Evolutionary conservation across 2,797 vertebrate genomes (phyloP).

Genomic region (Hipposideros larvatus): DNA sequence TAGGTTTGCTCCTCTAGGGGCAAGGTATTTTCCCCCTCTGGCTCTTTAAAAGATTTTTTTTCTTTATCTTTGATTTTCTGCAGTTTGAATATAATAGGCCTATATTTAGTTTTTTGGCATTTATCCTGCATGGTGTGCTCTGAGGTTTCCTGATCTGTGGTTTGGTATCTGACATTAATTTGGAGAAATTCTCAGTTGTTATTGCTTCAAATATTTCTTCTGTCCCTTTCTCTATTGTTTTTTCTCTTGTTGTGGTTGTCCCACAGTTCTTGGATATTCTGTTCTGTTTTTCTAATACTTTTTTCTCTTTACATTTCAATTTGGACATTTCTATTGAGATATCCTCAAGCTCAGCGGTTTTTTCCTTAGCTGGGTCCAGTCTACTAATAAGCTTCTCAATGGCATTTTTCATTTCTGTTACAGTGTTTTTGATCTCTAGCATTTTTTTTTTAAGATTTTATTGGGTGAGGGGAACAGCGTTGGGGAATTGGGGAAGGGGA

Average conservation of each 20-base stretch:
- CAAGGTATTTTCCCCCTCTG: background rate
- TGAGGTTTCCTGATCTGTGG: background rate
- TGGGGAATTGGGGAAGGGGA: no score
- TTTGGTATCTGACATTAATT: background rate
- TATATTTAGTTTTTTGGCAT: background rate
- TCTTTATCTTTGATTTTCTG: background rate
- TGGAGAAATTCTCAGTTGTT: background rate
- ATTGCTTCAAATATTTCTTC: background rate
- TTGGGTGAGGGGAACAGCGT: no score
- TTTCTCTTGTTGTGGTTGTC: background rate
- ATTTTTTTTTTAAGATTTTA: background rate
- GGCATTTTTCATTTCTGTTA: background rate
- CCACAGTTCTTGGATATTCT: background rate
- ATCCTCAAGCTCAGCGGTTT: background rate
- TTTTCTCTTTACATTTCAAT: background rate
- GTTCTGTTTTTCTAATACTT: background rate
- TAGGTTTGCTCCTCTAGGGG: background rate
- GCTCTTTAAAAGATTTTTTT: background rate
- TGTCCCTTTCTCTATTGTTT: background rate
- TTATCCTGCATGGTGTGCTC: background rate
- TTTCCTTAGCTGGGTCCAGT: background rate
- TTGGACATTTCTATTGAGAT: background rate
- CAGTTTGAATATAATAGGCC: slow-evolving; percentile 1
- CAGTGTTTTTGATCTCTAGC: background rate
- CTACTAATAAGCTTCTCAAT: background rate